Evolutionary conservation across 2,888 invertebrate genomes (phyloP), one percentile per base, ranked within the genome.

Genomic region (Teinopalpus imperialis): DNA sequence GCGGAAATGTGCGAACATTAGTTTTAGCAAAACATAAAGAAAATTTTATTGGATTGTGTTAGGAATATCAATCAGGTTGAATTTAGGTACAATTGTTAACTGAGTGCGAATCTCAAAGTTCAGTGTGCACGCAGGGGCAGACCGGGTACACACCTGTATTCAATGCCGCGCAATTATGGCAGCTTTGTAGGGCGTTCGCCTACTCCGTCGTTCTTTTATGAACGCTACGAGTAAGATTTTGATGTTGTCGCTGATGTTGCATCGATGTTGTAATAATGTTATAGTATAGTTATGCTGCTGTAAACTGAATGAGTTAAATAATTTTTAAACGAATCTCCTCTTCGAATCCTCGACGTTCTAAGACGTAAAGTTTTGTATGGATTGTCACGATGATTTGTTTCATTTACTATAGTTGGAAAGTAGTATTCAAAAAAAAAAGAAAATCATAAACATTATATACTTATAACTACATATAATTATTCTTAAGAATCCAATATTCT

Each of bases 131-230:
- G 59, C 79, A 89, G 89, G 81, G 87, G 88, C 69, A 81, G 81
- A 34, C 81, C 87, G 51, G 77, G 78, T 56, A 58, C 77, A 49
- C 87, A 89, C 48, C 78, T 83, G 50, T 89, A 89, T 65, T 72
- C 85, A 35, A 60, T 82, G 65, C 83, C 85, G 39, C 76, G 81
- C 20, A 67, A 75, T 2, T 66, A 79, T 14, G 81, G 83, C 70
- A 82, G 87, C 69, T 88, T 71, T 70, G 81, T 85, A 66, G 87
- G 89, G 47, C 75, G 89, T 35, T 79, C 81, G 63, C 81, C 82
- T 51, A 89, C 89, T 52, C 89, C 89, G 46, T 87, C 85, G 53
- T 89, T 88, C 76, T 86, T 81, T 81, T 86, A 82, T 62, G 87
- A 87, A 63, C 69, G 74, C 51, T 77, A 79, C 61, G 81, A 85